A percentile compares a stretch with the other conserved stretches of the same genome.
Evolutionary conservation across 92 coral and sea anemone species (phyloP).

Genomic region (Ricordea florida): DNA sequence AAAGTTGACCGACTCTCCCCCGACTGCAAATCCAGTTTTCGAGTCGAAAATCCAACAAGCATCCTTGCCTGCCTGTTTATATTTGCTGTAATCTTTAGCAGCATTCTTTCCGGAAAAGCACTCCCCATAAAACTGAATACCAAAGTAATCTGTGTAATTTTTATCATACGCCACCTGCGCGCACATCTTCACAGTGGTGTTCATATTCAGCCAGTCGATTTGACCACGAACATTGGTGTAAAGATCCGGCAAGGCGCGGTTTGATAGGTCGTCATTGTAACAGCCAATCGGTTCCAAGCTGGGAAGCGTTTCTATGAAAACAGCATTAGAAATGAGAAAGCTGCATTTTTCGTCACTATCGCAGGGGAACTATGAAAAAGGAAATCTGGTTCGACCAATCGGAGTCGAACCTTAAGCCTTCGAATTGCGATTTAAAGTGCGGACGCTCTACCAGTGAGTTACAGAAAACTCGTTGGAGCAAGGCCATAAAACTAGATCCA

Average conservation of each 20-base stretch:
- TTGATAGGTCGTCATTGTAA: background rate
- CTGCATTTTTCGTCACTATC: too few species aligned
- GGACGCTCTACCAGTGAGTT: too few species aligned
- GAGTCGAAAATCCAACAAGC: background rate
- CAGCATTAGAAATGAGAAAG: too few species aligned
- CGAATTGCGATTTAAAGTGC: too few species aligned
- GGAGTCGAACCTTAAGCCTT: too few species aligned
- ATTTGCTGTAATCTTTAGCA: slow-evolving; percentile 6
- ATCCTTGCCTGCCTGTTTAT: slow-evolving; percentile 9
- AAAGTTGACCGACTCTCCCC: slow-evolving; percentile 3
- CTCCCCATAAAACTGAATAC: slow-evolving; percentile 84
- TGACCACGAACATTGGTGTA: slow-evolving; percentile 52
- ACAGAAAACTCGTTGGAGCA: too few species aligned
- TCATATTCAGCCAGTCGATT: slow-evolving; percentile 68
- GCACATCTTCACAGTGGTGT: slow-evolving; percentile 59
- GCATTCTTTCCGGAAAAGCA: slow-evolving; percentile 72
- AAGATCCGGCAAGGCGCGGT: slow-evolving; percentile 40
- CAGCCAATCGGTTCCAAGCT: slow-evolving; percentile 37
- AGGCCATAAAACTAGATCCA: too few species aligned
- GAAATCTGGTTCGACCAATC: too few species aligned
- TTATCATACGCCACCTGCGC: slow-evolving; percentile 59
- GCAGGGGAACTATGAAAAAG: too few species aligned
- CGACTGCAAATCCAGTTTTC: background rate
- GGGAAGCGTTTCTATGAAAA: slow-evolving; percentile 10
- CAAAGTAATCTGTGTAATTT: slow-evolving; percentile 69